Base-by-base conservation (phyloP, 2,797 vertebrate species). In the Neopelma chrysocephalum region DNA sequence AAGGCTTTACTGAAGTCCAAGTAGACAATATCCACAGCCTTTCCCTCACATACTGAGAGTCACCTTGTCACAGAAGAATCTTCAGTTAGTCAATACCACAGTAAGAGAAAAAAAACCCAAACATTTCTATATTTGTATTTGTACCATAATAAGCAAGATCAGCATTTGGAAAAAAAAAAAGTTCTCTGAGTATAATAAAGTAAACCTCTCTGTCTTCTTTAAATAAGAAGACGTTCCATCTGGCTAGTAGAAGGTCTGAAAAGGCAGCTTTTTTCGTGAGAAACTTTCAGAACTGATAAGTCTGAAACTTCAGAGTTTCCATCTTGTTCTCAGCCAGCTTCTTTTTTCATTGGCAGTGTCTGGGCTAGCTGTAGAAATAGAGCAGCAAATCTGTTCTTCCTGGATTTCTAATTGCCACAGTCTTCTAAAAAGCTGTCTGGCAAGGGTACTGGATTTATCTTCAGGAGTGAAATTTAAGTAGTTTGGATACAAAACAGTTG, bases 381-480 rank as follows among this genome's bases (percentile, higher is more conserved):
- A 91, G 38, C 69, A 93, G 83, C 58, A 90, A 93, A 93, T 93
- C 89, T 94, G 82, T 79, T 91, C 84, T 69, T 87, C 78, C 81
- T 92, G 69, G 50, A 34, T 87, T 93, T 78, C 62, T 93, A 88
- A 65, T 87, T 82, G 70, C 47, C 2, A 2, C 60, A 85, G 56
- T 70, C 86, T 93, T 95, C 79, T 92, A 48, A 87, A 95, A 91
- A 82, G 40, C 36, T 85, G 21, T 90, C 82, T 94, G 86, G 81
- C 86, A 96, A 84, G 60, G 32, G 15, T 79, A 73, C 34, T 50
- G 26, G n/a, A 88, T 93, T 95, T 96, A 71, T 96, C 65, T 91
- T 87, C 56, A 71, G 27, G 57, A 85, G 29, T 57, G 53, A 95
- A 92, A 89, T 95, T 19, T 85, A 93, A 89, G 54, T 68, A 94